Percentiles rank a stretch among this genome's conserved stretches.
Evolutionary conservation across 2,113 vertebrate genomes (phyloP).

Genomic region (Gulo gulo): DNA sequence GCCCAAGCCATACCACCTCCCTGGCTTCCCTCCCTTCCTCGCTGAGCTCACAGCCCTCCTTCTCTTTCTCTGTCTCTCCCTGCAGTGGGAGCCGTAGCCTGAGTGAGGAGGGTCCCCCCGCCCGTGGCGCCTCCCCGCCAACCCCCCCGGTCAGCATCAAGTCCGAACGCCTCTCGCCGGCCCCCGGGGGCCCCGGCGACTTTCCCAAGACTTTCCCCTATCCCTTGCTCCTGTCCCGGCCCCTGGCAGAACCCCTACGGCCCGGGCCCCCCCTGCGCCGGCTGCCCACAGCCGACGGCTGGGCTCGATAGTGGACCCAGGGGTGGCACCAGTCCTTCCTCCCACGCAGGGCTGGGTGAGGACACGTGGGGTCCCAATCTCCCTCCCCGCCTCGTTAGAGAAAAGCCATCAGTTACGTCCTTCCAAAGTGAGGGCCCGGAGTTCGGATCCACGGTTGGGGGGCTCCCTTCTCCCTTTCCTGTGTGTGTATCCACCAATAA

Average conservation of each 20-base stretch:
- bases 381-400: background rate
- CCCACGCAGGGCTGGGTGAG: background rate
- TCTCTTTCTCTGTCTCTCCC: background rate
- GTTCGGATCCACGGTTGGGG: background rate
- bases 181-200: conserved; percentile 84
- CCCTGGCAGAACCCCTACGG: conserved; percentile 78
- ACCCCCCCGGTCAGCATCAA: conserved; percentile 90
- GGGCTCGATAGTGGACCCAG: conserved; percentile 88
- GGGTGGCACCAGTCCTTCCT: background rate
- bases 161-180: conserved; percentile 90
- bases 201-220: conserved; percentile 84
- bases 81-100: conserved; percentile 73
- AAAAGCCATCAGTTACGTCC: background rate
- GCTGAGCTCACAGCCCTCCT: background rate
- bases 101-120: conserved; percentile 73
- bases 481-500: conserved; percentile 49
- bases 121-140: conserved; percentile 74
- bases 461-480: background rate
- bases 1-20: background rate
- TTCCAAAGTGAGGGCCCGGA: background rate
- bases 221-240: conserved; percentile 73
- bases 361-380: background rate
- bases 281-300: conserved; percentile 82
- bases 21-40: background rate
- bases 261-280: conserved; percentile 73